phyloP scores from a whole-genome alignment of 2,797 vertebrate species.

The Artibeus lituratus region DNA sequence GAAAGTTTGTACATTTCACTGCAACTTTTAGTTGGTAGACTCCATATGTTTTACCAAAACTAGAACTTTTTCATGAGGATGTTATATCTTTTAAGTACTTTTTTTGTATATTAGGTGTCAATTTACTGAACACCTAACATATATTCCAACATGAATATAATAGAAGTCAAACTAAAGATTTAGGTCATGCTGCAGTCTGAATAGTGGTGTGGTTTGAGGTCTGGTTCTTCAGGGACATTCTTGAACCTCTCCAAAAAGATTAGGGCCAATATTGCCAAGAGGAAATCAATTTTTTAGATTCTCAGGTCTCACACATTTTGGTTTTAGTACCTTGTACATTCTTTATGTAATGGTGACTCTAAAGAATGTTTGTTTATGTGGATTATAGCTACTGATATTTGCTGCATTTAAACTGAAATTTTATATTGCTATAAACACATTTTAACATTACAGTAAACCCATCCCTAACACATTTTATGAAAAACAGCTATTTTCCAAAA shows the following conservation, averaged over 20 bases:
- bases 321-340: neutral
- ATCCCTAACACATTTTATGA: neutral
- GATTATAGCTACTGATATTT: neutral
- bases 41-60: neutral
- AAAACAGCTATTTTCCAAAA: neutral
- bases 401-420: neutral
- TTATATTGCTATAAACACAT: neutral
- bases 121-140: neutral
- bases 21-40: neutral
- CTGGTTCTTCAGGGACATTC: neutral
- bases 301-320: neutral
- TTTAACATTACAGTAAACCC: neutral
- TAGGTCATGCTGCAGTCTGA: neutral
- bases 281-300: neutral
- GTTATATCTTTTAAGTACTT: neutral
- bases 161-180: neutral
- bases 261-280: neutral
- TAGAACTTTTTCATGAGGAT: neutral
- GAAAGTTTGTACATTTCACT: neutral
- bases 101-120: conserved; percentile 14
- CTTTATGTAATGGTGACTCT: neutral
- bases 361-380: neutral
- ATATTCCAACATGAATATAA: neutral
- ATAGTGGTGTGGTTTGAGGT: neutral
- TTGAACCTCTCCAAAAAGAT: neutral